phyloP scores from a whole-genome alignment of 2,797 vertebrate genomes.

The Buphagus erythrorhynchus region DNA sequence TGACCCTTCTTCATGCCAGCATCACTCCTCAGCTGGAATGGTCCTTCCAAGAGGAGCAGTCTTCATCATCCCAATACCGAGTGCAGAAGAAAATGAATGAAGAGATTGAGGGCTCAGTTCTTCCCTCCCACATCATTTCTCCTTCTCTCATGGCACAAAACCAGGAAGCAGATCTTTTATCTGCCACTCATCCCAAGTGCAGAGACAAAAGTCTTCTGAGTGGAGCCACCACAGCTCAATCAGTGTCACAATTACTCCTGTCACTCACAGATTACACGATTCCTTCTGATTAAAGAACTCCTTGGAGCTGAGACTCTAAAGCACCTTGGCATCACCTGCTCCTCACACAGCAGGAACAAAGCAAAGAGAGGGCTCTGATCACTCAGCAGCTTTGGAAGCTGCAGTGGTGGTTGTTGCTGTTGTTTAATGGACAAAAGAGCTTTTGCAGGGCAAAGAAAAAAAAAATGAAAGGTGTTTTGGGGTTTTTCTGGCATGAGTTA shows the following conservation, averaged over 20 bases:
- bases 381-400: background rate
- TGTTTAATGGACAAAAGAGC: background rate
- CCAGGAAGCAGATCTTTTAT: slow-evolving; percentile 42
- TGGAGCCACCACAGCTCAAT: slow-evolving; percentile 57
- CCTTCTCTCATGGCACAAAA: slow-evolving; percentile 48
- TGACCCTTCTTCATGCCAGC: background rate
- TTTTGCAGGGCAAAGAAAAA: background rate
- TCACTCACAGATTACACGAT: slow-evolving; percentile 74
- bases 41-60: background rate
- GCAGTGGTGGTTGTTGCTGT: background rate
- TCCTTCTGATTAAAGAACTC: slow-evolving; percentile 76
- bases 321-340: background rate
- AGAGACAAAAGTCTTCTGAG: slow-evolving; percentile 6
- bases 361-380: background rate
- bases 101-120: background rate
- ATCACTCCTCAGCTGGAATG: background rate
- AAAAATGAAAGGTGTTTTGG: background rate
- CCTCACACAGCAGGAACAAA: background rate
- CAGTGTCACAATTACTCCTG: slow-evolving; percentile 34
- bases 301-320: background rate
- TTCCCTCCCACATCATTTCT: background rate
- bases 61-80: rapidly evolving
- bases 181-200: slow-evolving; percentile 10
- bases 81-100: background rate
- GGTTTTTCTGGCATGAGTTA: background rate